These are phyloP conservation scores for Tiaroga cobitis DNA, from an alignment of 2,797 vertebrate genomes.

Conservation along the genomic window DNA sequence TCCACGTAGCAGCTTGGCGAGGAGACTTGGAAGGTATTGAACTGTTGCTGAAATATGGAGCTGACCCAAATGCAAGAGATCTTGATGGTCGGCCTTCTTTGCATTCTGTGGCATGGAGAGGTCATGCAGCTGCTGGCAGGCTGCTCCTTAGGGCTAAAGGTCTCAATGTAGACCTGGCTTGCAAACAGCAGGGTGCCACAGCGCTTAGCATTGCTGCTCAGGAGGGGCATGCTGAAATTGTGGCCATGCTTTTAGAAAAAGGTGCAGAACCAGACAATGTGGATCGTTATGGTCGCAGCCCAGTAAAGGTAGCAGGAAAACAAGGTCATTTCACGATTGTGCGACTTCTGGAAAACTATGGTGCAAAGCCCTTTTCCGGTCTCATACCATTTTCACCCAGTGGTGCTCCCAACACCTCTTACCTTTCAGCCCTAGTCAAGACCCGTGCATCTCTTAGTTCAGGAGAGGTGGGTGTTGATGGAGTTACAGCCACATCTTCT, in stretches of 20 bases:
- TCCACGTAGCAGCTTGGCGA: conserved; percentile 83
- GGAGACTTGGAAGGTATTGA: conserved; percentile 72
- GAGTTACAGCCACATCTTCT: conserved; percentile 61
- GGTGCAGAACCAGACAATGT: conserved; percentile 77
- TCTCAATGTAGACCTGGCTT: conserved; percentile 74
- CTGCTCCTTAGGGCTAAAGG: conserved; percentile 70
- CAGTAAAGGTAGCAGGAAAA: conserved; percentile 80
- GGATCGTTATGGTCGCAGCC: conserved; percentile 80
- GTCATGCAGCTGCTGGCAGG: conserved; percentile 69
- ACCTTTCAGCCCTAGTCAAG: conserved; percentile 63
- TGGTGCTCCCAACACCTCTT: conserved; percentile 62
- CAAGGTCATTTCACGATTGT: conserved; percentile 75
- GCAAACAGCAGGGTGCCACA: conserved; percentile 80
- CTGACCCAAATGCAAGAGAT: conserved; percentile 79
- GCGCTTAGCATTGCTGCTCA: conserved; percentile 82
- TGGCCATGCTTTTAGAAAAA: conserved; percentile 76
- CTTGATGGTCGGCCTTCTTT: conserved; percentile 77
- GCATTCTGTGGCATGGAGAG: conserved; percentile 83
- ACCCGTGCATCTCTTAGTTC: conserved; percentile 62
- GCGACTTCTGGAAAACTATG: conserved; percentile 75
- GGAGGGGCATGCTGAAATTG: conserved; percentile 78
- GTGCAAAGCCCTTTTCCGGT: conserved; percentile 76
- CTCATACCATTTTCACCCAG: conserved; percentile 59
- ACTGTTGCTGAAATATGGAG: conserved; percentile 76
- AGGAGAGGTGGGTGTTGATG: conserved; percentile 42